A percentile compares a stretch with the other conserved stretches of the same genome.
These are phyloP conservation scores for Enteromius thamalakanensis DNA, from an alignment of 2,797 vertebrate genomes.

Conservation along the genomic window DNA sequence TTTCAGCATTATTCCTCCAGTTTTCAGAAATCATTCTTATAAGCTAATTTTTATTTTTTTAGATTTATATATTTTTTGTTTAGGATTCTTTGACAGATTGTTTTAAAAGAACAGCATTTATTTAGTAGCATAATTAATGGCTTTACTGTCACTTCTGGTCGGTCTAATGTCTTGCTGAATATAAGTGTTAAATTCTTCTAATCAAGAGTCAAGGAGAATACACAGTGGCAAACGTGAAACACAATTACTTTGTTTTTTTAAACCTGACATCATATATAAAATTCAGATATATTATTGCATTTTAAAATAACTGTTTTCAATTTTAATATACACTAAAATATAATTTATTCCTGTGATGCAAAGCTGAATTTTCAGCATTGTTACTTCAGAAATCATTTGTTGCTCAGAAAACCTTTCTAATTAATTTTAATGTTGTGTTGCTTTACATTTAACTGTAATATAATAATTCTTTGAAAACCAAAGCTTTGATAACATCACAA, in stretches of 20 bases:
- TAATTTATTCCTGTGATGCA: not conserved
- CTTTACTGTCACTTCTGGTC: not conserved
- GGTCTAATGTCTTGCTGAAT: slow-evolving; percentile 39
- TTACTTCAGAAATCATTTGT: not conserved
- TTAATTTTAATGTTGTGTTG: not conserved
- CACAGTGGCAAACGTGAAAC: slow-evolving; percentile 77
- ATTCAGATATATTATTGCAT: not conserved
- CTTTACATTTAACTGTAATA: not conserved
- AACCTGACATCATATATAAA: not conserved
- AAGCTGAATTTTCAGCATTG: not conserved
- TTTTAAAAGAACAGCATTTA: slow-evolving; percentile 63
- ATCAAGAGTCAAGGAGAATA: slow-evolving; percentile 73
- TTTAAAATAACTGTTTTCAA: not conserved
- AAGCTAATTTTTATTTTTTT: not conserved
- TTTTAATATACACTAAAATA: not conserved
- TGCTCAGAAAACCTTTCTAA: not conserved
- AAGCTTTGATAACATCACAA: not conserved
- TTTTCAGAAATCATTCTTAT: not conserved
- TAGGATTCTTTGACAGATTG: slow-evolving; percentile 41
- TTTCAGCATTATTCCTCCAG: not conserved
- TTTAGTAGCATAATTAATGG: too few species aligned
- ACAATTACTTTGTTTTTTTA: not conserved
- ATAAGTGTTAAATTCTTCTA: not conserved
- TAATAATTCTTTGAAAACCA: not conserved
- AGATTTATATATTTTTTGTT: too few species aligned